Evolutionary conservation across 2,797 vertebrate species (phyloP).

Genomic region (Euthynnus affinis): DNA sequence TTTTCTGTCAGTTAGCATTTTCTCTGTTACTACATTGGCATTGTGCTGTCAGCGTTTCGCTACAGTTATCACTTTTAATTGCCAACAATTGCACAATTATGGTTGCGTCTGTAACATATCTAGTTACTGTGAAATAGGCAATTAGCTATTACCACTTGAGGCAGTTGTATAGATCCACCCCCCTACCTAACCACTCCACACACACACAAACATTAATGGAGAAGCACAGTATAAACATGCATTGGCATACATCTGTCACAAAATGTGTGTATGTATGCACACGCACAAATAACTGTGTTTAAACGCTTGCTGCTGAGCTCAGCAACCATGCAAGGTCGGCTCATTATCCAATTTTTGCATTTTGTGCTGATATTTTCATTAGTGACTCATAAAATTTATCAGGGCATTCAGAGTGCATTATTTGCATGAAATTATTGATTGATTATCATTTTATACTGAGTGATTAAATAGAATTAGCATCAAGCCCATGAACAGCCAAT

Average conservation of each 20-base stretch:
- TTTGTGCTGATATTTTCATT: slow-evolving; percentile 34
- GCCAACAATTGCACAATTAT: slow-evolving; percentile 37
- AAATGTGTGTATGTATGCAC: neutral
- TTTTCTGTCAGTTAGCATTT: slow-evolving; percentile 28
- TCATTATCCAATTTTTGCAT: slow-evolving; percentile 14
- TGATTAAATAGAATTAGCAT: slow-evolving; percentile 16
- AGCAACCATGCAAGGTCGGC: slow-evolving; percentile 5
- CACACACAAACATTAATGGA: neutral
- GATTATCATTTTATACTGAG: slow-evolving; percentile 8
- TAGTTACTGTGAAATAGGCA: slow-evolving; percentile 29
- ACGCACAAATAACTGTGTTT: slow-evolving; percentile 13
- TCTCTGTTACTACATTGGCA: neutral
- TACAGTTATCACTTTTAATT: slow-evolving; percentile 52
- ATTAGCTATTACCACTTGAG: slow-evolving; percentile 37
- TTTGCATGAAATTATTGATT: slow-evolving; percentile 37
- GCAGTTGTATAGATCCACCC: neutral
- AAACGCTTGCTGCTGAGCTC: slow-evolving; percentile 28
- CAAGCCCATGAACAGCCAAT: neutral
- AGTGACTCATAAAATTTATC: neutral
- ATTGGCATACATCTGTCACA: neutral
- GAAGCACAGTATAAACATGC: neutral
- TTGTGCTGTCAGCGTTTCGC: slow-evolving; percentile 22
- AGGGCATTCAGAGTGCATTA: neutral
- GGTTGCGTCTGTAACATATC: slow-evolving; percentile 18
- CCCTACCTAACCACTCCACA: neutral